Evolutionary conservation across 2,113 vertebrate genomes (phyloP), one percentile per base, ranked within the genome.

Genomic region (Varanus komodoensis): DNA sequence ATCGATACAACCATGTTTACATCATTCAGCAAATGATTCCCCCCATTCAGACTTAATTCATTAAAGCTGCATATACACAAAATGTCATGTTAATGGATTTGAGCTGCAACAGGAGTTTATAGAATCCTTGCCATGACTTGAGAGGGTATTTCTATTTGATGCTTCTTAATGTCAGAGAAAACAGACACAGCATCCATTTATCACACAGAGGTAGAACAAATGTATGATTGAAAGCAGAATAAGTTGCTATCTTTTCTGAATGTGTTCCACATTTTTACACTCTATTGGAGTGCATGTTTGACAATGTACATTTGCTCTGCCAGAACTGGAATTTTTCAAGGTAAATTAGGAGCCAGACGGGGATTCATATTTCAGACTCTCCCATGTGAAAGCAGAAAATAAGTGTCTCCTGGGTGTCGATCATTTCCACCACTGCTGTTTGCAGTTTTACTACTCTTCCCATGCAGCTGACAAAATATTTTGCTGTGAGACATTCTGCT

Each of bases 381-480:
- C 88, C 89, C 93, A 92, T 0, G 25, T 93, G 96, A 97, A 96
- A 96, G 93, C 85, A 94, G 90, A 97, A 95, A 95, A 92, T 88
- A 95, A 96, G 80, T 93, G 84, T 95, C 84, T 96, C 90, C 91
- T 91, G 95, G 93, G 95, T 92, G 87, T 68, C 92, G 94, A 95
- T 94, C 95, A 96, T 97, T 97, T 95, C 93, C 96, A 97, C 86
- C 90, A 91, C 88, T 92, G 82, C 90, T 96, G 94, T 95, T 90
- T 96, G 68, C 38, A 95, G 83, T 94, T 95, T 94, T 89, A 87
- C 50, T 92, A 74, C 86, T 95, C 94, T 95, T 97, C 94, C 90
- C 81, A 95, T 91, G 96, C 97, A 98, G 97, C 98, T 98, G 98
- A 97, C 94, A 98, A 98, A 98, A 98, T 97, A 97, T 97, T 98